Conservation (phyloP, 2,888 invertebrate genomes). For the Epinotia demarniana region DNA sequence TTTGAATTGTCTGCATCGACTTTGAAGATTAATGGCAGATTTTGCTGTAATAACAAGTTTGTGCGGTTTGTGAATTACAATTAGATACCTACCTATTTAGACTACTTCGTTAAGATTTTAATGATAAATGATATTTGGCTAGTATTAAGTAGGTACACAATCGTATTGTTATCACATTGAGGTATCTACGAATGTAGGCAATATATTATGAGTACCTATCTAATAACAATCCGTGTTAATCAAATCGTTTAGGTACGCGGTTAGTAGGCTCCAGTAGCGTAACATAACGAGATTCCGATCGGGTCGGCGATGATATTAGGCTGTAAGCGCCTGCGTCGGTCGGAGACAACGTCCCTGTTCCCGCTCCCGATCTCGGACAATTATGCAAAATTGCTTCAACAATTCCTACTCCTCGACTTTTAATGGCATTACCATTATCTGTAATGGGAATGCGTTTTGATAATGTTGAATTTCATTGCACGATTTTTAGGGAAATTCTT, state of each 20-base stretch:
- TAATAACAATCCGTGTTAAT: conserved; percentile 60
- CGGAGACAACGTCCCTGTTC: conserved; percentile 58
- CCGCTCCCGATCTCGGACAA: conserved; percentile 71
- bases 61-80: conserved; percentile 11
- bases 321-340: conserved; percentile 75
- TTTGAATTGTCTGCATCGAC: conserved; percentile 38
- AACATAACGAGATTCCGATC: conserved; percentile 81
- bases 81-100: neutral
- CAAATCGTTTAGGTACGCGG: conserved; percentile 70
- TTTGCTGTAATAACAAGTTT: conserved; percentile 11
- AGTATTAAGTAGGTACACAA: neutral
- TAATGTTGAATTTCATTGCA: conserved; percentile 79
- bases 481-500: conserved; percentile 73
- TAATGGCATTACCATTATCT: conserved; percentile 80
- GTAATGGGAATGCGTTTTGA: conserved; percentile 82
- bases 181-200: conserved; percentile 44
- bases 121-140: neutral
- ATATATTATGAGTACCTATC: conserved; percentile 42
- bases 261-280: conserved; percentile 71
- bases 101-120: neutral
- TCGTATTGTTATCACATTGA: neutral
- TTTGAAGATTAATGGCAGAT: conserved; percentile 31
- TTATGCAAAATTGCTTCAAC: conserved; percentile 84
- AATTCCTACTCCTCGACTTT: conserved; percentile 80
- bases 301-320: conserved; percentile 78